A percentile compares a stretch with the other conserved stretches of the same genome.
Evolutionary conservation across 2,113 vertebrate species (phyloP).

Genomic region (Malurus melanocephalus): DNA sequence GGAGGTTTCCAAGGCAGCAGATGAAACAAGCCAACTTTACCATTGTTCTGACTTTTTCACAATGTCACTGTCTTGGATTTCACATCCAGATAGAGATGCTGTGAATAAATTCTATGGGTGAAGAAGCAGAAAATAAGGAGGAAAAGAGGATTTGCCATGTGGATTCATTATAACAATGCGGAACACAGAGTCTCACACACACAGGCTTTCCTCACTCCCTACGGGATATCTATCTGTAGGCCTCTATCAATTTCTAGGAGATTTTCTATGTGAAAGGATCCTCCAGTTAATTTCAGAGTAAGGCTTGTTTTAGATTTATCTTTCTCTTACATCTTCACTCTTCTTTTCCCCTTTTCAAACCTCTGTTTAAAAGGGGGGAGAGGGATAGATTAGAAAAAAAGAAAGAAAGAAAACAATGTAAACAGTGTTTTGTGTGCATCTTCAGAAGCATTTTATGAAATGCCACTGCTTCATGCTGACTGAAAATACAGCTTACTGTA

Average conservation of each 20-base stretch:
- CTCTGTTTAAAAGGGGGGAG: not conserved
- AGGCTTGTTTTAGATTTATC: constrained; percentile 46
- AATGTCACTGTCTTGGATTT: constrained; percentile 63
- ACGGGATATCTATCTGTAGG: constrained; percentile 50
- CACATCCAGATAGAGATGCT: constrained; percentile 64
- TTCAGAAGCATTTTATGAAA: not conserved
- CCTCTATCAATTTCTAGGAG: constrained; percentile 61
- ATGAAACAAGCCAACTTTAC: constrained; percentile 50
- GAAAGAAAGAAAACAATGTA: not conserved
- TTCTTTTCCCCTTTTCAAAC: constrained; percentile 32
- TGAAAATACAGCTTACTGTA: not conserved
- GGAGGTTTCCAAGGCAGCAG: constrained; percentile 49
- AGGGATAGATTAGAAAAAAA: not conserved
- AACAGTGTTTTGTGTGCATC: not conserved
- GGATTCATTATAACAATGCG: constrained; percentile 54
- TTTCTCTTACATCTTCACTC: constrained; percentile 29
- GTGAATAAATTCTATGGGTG: constrained; percentile 68
- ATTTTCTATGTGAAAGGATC: constrained; percentile 57
- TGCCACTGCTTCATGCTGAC: not conserved
- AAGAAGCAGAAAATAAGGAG: constrained; percentile 64
- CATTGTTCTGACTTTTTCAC: constrained; percentile 59
- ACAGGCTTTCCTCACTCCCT: constrained; percentile 50
- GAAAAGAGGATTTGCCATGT: constrained; percentile 63
- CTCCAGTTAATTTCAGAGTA: constrained; percentile 49
- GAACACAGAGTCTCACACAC: constrained; percentile 39